Conservation (phyloP, 1,140 invertebrate genomes). For the Trissolcus basalis region DNA sequence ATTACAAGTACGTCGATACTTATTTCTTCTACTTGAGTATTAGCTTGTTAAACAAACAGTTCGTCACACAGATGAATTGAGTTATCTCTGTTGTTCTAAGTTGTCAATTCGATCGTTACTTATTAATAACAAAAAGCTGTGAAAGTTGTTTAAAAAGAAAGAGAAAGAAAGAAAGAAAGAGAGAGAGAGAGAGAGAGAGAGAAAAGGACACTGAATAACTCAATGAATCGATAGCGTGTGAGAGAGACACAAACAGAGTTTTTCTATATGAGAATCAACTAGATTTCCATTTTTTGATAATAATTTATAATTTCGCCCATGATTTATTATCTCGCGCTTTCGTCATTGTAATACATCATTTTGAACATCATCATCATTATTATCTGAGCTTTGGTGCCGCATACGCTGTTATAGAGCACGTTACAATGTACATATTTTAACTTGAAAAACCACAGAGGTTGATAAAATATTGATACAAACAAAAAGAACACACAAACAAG, state of each 20-base stretch:
- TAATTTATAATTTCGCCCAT: background rate
- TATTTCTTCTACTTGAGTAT: conserved; percentile 8
- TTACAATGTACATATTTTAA: conserved; percentile 10
- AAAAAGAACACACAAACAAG: too few relatives aligned
- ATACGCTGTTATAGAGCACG: conserved; percentile 46
- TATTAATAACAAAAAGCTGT: too few relatives aligned
- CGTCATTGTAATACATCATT: conserved; percentile 29
- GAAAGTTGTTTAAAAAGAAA: too few relatives aligned
- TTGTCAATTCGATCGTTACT: too few relatives aligned
- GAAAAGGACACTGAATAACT: too few relatives aligned
- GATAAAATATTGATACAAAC: too few relatives aligned
- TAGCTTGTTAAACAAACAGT: background rate
- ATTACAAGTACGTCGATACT: conserved; percentile 82
- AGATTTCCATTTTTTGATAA: background rate
- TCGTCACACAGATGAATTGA: background rate
- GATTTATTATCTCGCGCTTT: conserved; percentile 19
- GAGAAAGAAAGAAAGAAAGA: too few relatives aligned
- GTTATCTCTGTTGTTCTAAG: too few relatives aligned
- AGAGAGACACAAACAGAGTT: background rate
- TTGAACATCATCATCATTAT: conserved; percentile 31
- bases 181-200: too few relatives aligned
- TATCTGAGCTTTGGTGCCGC: conserved; percentile 46
- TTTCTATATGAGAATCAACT: background rate
- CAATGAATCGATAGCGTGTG: too few relatives aligned
- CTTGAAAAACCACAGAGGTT: conserved; percentile 11